Evolutionary conservation across 2,797 vertebrate genomes (phyloP).

Genomic region (Acomys russatus): DNA sequence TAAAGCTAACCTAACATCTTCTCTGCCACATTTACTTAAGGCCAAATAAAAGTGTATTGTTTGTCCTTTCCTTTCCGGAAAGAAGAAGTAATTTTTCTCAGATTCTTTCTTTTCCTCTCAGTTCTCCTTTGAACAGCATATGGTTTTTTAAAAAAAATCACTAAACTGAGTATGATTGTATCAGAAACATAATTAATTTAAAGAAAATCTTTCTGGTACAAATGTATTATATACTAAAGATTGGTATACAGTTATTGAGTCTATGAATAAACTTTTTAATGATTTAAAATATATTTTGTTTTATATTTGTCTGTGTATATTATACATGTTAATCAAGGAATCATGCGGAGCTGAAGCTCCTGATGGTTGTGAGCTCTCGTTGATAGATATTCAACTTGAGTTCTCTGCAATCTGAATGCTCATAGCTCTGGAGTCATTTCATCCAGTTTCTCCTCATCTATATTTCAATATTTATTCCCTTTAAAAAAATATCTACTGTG

Average conservation of each 20-base stretch:
- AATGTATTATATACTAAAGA: constrained; percentile 76
- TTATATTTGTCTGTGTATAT: neutral
- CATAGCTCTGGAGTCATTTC: neutral
- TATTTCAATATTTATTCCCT: constrained; percentile 84
- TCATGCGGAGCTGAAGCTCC: neutral
- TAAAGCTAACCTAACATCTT: neutral
- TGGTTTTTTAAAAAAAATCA: constrained; percentile 49
- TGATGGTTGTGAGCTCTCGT: neutral
- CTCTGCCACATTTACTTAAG: neutral
- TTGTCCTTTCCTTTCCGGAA: neutral
- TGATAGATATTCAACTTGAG: neutral
- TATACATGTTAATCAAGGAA: neutral
- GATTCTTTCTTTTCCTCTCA: neutral
- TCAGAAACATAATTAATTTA: constrained; percentile 27
- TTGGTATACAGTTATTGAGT: constrained; percentile 74
- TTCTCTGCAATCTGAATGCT: neutral
- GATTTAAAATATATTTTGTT: neutral
- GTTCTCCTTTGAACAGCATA: neutral
- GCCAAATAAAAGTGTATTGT: rapidly evolving
- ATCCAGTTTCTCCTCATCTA: neutral
- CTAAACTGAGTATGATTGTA: neutral
- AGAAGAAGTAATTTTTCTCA: neutral
- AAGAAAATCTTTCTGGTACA: constrained; percentile 5
- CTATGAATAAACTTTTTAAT: constrained; percentile 77
- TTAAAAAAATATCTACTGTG: constrained; percentile 73